Conservation (phyloP, 1,140 invertebrate species). For the Drosophila oshimai region DNA sequence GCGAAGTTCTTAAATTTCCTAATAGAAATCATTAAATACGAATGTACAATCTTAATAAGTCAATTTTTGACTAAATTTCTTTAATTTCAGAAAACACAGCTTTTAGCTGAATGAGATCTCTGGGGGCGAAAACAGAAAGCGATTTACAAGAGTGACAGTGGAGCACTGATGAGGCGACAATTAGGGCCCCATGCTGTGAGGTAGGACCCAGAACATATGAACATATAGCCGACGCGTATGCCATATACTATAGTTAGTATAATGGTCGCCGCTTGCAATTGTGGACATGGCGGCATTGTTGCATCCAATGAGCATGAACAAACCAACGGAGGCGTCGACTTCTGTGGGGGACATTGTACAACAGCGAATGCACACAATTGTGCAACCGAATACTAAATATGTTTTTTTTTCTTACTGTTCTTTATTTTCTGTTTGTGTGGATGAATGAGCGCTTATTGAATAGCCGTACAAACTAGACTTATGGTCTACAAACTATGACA, state of each 20-base stretch:
- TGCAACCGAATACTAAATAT: slow-evolving; percentile 28
- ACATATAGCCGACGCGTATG: not conserved
- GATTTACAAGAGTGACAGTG: slow-evolving; percentile 20
- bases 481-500: slow-evolving; percentile 39
- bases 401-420: not conserved
- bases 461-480: slow-evolving; percentile 54
- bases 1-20: too few relatives aligned
- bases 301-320: slow-evolving; percentile 37
- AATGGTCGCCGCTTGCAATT: slow-evolving; percentile 24
- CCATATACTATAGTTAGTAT: slow-evolving; percentile 5
- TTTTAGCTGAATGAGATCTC: not conserved
- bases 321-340: slow-evolving; percentile 17
- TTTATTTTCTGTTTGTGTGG: not conserved
- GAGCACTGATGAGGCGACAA: slow-evolving; percentile 6
- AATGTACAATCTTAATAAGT: too few relatives aligned
- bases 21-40: too few relatives aligned
- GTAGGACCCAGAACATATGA: slow-evolving; percentile 19
- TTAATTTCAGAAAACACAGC: not conserved
- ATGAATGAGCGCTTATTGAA: slow-evolving; percentile 61
- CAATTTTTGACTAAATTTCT: too few relatives aligned
- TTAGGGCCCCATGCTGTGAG: slow-evolving; percentile 9
- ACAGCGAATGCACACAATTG: slow-evolving; percentile 24
- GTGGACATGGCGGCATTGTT: slow-evolving; percentile 29
- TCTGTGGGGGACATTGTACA: slow-evolving; percentile 23
- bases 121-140: not conserved